Conservation (phyloP, 2,113 vertebrate species). For the Antennarius striatus region DNA sequence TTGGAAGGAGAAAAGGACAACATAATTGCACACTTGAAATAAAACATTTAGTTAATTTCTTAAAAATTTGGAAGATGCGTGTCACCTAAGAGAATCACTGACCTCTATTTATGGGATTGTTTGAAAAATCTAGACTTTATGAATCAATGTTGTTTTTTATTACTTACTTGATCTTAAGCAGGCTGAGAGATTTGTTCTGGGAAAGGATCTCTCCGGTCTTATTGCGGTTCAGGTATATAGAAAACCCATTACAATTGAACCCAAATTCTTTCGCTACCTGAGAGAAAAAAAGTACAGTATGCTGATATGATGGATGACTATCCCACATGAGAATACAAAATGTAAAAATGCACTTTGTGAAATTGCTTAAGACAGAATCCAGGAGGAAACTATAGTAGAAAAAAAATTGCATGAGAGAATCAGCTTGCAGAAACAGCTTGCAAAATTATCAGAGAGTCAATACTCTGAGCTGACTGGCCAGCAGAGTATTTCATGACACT, state of each 20-base stretch:
- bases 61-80: too few relatives aligned
- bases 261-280: constrained; percentile 98
- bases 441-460: constrained; percentile 1
- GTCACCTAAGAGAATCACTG: not conserved
- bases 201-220: constrained; percentile 92
- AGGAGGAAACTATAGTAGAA: too few relatives aligned
- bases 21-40: not conserved
- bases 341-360: not conserved
- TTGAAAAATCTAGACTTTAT: not conserved
- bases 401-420: constrained; percentile 2
- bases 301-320: not conserved
- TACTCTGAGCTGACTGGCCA: not conserved
- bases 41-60: too few relatives aligned
- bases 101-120: not conserved
- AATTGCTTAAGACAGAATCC: too few relatives aligned
- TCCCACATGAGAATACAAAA: not conserved
- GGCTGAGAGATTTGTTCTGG: constrained; percentile 89
- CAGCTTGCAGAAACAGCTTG: constrained; percentile 7
- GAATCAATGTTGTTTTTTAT: not conserved
- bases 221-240: constrained; percentile 94
- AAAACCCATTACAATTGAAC: constrained; percentile 94
- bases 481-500: not conserved
- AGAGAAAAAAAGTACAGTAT: not conserved
- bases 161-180: constrained; percentile 97
- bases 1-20: constrained; percentile 46